Conservation (phyloP, 2,888 invertebrate genomes). For the Dorcus parallelipipedus region DNA sequence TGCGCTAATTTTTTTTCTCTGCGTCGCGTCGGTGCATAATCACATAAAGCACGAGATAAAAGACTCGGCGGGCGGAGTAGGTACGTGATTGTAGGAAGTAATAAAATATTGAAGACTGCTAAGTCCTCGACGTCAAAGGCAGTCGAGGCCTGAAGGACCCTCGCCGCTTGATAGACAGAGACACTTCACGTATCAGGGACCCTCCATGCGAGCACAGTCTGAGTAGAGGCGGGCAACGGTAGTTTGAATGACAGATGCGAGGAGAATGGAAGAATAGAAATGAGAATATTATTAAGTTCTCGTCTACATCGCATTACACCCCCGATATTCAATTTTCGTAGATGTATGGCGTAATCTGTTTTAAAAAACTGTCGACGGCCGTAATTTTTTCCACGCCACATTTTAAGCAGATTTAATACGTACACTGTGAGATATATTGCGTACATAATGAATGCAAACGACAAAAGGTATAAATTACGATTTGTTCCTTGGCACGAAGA, state of each 20-base stretch:
- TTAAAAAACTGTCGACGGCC: too few species aligned
- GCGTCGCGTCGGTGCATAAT: background rate
- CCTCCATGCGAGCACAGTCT: conserved; percentile 7
- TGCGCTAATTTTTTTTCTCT: too few species aligned
- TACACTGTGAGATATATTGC: too few species aligned
- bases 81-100: conserved; percentile 9
- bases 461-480: too few species aligned
- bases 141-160: conserved; percentile 5
- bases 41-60: background rate
- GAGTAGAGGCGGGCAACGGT: background rate
- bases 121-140: conserved; percentile 10
- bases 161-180: conserved; percentile 9
- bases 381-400: too few species aligned
- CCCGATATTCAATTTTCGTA: too few species aligned
- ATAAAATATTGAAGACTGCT: conserved; percentile 11
- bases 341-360: too few species aligned
- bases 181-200: conserved; percentile 10
- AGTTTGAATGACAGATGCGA: background rate
- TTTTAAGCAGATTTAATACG: too few species aligned
- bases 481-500: too few species aligned
- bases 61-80: background rate
- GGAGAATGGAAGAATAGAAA: background rate
- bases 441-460: too few species aligned
- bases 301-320: background rate
- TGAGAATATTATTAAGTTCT: background rate